Evolutionary conservation across 2,888 invertebrate species (phyloP).

Genomic region (Rutpela maculata): DNA sequence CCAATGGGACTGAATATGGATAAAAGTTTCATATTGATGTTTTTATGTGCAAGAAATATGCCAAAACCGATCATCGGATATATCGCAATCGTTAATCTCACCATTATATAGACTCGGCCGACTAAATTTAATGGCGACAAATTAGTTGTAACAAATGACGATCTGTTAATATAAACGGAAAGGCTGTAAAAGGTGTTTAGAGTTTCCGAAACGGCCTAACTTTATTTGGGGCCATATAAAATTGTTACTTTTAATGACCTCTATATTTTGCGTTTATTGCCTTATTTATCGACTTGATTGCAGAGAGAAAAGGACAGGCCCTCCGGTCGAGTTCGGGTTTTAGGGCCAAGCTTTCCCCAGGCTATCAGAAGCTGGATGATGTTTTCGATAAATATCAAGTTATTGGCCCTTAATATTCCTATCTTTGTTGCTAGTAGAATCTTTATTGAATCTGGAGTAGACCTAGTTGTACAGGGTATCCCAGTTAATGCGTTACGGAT

Average conservation of each 20-base stretch:
- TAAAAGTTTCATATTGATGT: background rate
- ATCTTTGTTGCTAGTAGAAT: background rate
- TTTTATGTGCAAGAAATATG: background rate
- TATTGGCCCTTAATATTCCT: too few relatives aligned
- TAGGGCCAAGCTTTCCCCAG: background rate
- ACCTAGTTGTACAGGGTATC: too few relatives aligned
- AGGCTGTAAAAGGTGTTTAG: slow-evolving; percentile 9
- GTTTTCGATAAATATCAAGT: background rate
- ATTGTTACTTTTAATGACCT: slow-evolving; percentile 1
- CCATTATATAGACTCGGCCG: background rate
- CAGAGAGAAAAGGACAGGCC: background rate
- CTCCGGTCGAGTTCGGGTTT: background rate
- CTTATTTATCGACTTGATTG: background rate
- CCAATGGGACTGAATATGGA: background rate
- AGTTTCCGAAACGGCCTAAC: slow-evolving; percentile 3
- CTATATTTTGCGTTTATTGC: slow-evolving; percentile 1
- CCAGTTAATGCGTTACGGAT: too few relatives aligned
- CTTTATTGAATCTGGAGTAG: background rate
- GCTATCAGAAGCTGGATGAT: background rate
- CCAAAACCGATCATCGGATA: background rate
- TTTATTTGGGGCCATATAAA: slow-evolving; percentile 3
- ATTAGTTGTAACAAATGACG: slow-evolving; percentile 22
- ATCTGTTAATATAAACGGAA: slow-evolving; percentile 6
- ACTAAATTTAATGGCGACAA: slow-evolving; percentile 17
- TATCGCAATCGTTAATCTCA: slow-evolving; percentile 9